phyloP scores from a whole-genome alignment of 2,113 vertebrate genomes.

The Cheilinus undulatus region DNA sequence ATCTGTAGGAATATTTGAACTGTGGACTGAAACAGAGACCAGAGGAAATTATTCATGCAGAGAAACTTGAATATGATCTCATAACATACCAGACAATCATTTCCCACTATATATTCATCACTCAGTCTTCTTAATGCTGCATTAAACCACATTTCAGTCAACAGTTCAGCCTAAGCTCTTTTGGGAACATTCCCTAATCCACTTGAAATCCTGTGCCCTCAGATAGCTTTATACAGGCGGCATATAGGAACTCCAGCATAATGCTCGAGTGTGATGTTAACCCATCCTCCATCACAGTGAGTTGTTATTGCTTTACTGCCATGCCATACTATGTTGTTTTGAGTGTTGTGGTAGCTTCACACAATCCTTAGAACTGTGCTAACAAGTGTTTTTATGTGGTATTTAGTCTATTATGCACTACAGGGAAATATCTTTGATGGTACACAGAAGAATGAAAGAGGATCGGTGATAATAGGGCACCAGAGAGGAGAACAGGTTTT shows the following conservation, averaged over 20 bases:
- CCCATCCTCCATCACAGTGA: slow-evolving; percentile 1
- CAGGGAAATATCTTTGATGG: slow-evolving; percentile 66
- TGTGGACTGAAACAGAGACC: background rate
- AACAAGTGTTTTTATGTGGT: slow-evolving; percentile 68
- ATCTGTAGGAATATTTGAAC: background rate
- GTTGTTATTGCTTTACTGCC: slow-evolving; percentile 34
- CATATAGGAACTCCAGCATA: background rate
- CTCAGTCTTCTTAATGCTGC: slow-evolving; percentile 26
- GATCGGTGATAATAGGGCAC: slow-evolving; percentile 62
- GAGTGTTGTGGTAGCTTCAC: slow-evolving; percentile 42
- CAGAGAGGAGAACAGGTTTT: slow-evolving; percentile 67
- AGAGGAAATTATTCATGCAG: background rate
- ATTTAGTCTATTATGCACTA: slow-evolving; percentile 66
- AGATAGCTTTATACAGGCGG: background rate
- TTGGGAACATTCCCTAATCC: slow-evolving; percentile 20
- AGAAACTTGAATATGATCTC: background rate
- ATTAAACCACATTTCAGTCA: slow-evolving; percentile 27
- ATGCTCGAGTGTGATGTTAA: background rate
- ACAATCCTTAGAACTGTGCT: slow-evolving; percentile 46
- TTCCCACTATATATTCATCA: slow-evolving; percentile 19
- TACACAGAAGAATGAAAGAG: slow-evolving; percentile 55
- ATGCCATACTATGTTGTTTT: slow-evolving; percentile 10
- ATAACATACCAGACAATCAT: slow-evolving; percentile 36
- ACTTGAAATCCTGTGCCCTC: slow-evolving; percentile 12
- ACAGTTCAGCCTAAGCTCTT: slow-evolving; percentile 12